Evolutionary conservation across 2,113 vertebrate genomes (phyloP).

Genomic region (Uria lomvia): DNA sequence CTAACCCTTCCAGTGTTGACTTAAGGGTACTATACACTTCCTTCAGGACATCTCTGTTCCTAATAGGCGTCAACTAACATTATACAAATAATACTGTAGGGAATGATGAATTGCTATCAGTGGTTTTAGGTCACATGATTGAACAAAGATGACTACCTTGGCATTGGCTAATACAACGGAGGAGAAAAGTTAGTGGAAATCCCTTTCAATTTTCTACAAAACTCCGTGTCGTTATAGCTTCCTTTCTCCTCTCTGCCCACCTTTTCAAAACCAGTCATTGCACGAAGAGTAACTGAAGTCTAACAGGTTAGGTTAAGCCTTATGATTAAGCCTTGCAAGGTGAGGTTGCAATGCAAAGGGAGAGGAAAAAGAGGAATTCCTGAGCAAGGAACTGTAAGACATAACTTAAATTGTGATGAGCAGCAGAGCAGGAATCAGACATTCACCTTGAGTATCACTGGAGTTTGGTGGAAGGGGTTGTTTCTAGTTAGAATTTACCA

Average conservation of each 20-base stretch:
- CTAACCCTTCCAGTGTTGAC: neutral
- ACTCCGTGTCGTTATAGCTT: neutral
- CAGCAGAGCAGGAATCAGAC: neutral
- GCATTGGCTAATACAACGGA: neutral
- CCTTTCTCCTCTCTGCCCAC: neutral
- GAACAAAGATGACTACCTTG: neutral
- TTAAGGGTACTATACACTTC: neutral
- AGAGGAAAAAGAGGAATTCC: neutral
- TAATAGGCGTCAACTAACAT: neutral
- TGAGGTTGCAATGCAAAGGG: neutral
- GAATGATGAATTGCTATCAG: neutral
- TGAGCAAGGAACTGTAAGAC: neutral
- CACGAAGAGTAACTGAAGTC: neutral
- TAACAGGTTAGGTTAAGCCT: neutral
- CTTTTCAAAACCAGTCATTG: neutral
- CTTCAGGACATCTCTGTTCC: neutral
- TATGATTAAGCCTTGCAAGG: neutral
- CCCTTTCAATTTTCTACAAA: neutral
- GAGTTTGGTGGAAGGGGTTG: neutral
- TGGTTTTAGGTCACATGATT: neutral
- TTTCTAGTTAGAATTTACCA: neutral
- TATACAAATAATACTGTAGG: neutral
- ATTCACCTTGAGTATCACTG: neutral
- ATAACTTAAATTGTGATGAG: neutral
- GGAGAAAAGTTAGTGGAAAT: neutral